Evolutionary conservation across 2,113 vertebrate genomes (phyloP), one percentile per base, ranked within the genome.

Genomic region (Epinephelus cyanopodus): DNA sequence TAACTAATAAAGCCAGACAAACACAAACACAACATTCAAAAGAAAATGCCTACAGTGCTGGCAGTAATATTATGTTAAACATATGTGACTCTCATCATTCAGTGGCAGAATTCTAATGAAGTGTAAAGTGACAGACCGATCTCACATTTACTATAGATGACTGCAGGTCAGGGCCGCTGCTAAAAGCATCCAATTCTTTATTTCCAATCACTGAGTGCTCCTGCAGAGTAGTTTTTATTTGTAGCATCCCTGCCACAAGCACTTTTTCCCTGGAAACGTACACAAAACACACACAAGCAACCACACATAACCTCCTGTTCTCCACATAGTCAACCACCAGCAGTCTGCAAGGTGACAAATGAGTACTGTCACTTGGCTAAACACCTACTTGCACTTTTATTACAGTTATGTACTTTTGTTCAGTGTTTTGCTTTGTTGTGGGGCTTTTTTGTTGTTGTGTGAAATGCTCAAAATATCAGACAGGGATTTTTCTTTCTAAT

Each of bases 331-430:
- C 74, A 85, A 81, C 78, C 54, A 42, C 61, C 79, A 86, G 79
- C 87, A 67, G 79, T 87, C 71, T 68, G 77, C 63, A 53, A 45
- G 29, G 53, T 91, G 92, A 94, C 85, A 93, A 94, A 94, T 94
- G 84, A 93, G 84, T 33, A 74, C 87, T 93, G 93, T 93, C 93
- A 92, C 85, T 85, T 72, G 56, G 82, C 86, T 91, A 93, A 91
- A 92, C 85, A 86, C 82, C 84, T 74, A 79, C 89, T 91, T 90
- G 90, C 89, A 84, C 86, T 93, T 91, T 91, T 90, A 90, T 92
- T 93, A 89, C 78, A 82, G 90, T 89, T 77, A 83, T 88, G 82
- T 85, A 75, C 72, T 82, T 53, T 62, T 47, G 29, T 77, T 80
- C 68, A 54, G 8, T 73, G 25, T 80, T 74, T 71, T 42, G 48